Evolutionary conservation across 2,113 vertebrate genomes (phyloP), one percentile per base, ranked within the genome.

Genomic region (Eolophus roseicapilla): DNA sequence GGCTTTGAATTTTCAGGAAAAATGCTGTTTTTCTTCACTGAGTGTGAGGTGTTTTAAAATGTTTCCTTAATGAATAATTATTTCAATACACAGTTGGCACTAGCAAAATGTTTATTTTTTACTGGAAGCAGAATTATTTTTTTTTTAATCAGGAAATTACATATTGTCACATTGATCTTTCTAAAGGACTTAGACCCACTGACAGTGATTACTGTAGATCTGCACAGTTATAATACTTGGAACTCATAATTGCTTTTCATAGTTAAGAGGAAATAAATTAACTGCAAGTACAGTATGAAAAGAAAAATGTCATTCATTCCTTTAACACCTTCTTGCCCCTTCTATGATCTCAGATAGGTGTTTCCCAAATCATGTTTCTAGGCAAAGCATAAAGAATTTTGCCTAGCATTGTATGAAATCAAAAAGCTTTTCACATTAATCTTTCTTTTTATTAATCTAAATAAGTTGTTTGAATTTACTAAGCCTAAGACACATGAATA

Each of bases 131-230:
- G 28, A 14, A 77, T 10, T 39, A 17, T 55, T 0, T 55, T 64
- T 82, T 80, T 87, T 94, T 91, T 39, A 86, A 95, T 94, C 47
- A 83, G 17, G 10, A 96, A 92, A 95, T 74, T 90, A 10, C 24
- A 70, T 73, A 76, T 69, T 76, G 17, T 82, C 33, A 87, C 23
- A 91, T 15, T 28, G 21, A 82, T 83, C 46, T 78, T 95, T 88
- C n/a, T 68, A 55, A 89, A 82, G n/a, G 71, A 49, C 70, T 71
- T 39, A 57, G 57, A 75, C 16, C 9, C 14, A 47, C 33, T 91
- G n/a, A 82, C 60, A 84, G 8, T 59, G 17, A 43, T 68, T 90
- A 44, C 11, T 43, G 24, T 20, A 86, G 52, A 63, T 83, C 39
- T 68, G 15, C 17, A 64, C 16, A 43, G 55, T 90, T 91, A 67